Base-by-base conservation (phyloP, 1,140 invertebrate species). In the Microplitis demolitor region DNA sequence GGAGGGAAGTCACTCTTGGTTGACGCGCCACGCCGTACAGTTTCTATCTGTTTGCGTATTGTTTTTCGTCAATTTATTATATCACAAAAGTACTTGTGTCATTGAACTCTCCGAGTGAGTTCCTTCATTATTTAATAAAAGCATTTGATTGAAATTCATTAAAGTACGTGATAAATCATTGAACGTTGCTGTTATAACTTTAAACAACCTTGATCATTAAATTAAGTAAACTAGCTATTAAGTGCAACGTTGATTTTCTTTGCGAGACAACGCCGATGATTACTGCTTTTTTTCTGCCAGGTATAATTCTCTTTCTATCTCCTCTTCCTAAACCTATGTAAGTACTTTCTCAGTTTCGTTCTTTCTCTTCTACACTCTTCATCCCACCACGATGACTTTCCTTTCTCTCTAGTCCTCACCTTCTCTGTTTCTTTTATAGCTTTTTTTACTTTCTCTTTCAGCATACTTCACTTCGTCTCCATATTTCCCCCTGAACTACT, bases 331-430 rank as follows among this genome's bases (percentile, higher is more conserved):
- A 33, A n/a, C 37, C 14, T 60, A 3, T 39, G 14, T 33, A 6
- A 24, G 13, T 4, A 11, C 24, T 62, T 50, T 45, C 54, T 31
- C 31, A 33, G 45, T 1, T n/a, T 34, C 63, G 0, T 24, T 50
- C 24, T 72, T 72, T 31, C 11, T 13, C 3, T 37, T 6, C 33
- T 66, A 35, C 56, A 72, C n/a, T 67, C 62, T 9, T 72, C 51
- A n/a, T 72, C 63, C 50, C 45, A 66, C 64, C 63, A 69, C 4
- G 1, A 6, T 0, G 16, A 54, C 56, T 45, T 62, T 16, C 35
- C 56, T 4, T 9, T 33, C 31, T 33, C 13, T 37, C 24, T 35
- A 24, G 2, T 35, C 24, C 61, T 35, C 8, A 13, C 33, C 60
- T 45, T 54, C 13, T 54, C 14, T 54, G 14, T n/a, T 11, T 11